Conservation (phyloP, 2,797 vertebrate genomes). For the Muscicapa comitata region DNA sequence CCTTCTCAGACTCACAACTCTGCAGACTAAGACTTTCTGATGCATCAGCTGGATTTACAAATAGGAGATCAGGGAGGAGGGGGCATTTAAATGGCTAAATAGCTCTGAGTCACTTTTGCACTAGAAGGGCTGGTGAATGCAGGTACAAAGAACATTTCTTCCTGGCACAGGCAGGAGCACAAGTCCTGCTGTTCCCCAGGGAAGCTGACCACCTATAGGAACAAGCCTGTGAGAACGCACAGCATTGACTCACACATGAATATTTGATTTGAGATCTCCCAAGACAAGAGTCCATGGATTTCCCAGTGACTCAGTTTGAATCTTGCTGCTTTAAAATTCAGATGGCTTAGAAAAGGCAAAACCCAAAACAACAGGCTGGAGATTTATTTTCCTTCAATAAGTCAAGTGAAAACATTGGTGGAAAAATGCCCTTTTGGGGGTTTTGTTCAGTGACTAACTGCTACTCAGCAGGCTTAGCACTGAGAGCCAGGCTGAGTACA, state of each 20-base stretch:
- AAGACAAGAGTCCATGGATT: not conserved
- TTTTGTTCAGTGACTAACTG: slow-evolving; percentile 21
- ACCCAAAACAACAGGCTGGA: not conserved
- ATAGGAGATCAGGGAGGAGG: not conserved
- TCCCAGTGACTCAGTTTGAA: slow-evolving; percentile 28
- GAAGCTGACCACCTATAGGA: not conserved
- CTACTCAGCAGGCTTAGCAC: not conserved
- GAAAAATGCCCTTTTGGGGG: not conserved
- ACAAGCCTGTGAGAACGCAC: not conserved
- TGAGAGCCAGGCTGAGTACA: not conserved
- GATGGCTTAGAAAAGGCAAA: not conserved
- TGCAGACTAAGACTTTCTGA: not conserved
- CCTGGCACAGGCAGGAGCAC: accelerated
- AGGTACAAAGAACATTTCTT: not conserved
- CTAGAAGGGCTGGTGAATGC: not conserved
- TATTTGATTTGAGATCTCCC: slow-evolving; percentile 27
- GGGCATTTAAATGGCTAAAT: not conserved
- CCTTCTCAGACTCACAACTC: not conserved
- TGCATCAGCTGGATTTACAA: slow-evolving; percentile 1
- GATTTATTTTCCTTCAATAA: slow-evolving; percentile 30
- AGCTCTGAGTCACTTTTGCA: slow-evolving; percentile 7
- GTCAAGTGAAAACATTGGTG: not conserved
- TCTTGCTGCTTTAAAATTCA: slow-evolving; percentile 22
- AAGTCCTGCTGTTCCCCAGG: not conserved
- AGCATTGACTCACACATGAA: not conserved